Evolutionary conservation across 2,113 vertebrate species (phyloP), one percentile per base, ranked within the genome.

Genomic region (Archilochus colubris): DNA sequence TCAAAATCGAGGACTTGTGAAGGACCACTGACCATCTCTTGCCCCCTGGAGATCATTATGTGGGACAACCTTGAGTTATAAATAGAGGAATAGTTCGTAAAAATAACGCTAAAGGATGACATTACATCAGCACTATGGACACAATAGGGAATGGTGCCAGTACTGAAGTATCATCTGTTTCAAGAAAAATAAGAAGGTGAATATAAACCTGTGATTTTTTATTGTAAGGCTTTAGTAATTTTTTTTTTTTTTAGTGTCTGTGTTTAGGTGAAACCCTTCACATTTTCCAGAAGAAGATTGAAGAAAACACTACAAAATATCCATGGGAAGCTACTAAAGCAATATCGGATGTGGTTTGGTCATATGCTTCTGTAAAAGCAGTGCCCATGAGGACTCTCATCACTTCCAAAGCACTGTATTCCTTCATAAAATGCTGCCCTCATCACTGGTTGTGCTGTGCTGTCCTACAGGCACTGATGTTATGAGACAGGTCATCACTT

Each of bases 61-160:
- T 30, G 19, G 24, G 43, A 68, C 11, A 82, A 73, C 17, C 21
- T 76, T 88, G 54, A 31, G 24, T 51, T 84, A 84, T 76, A 89
- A 79, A 79, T 62, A 92, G 81, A 63, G 14, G 33, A 81, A 24
- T 4, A 72, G 44, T 4, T 5, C 2, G 30, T 64, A 79, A 87
- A 91, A 94, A 67, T 72, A 79, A n/a, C 20, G 43, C 19, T 36
- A 28, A 66, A 76, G n/a, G 33, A 75, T 82, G 23, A 18, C 24
- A n/a, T 67, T 70, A 72, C 21, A 53, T 90, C 63, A 89, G n/a
- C 64, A 31, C 18, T 88, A 46, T 70, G 91, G 91, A 84, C 40
- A 81, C 25, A 59, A 23, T 1, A 86, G 23, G 38, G 77, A 89
- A 84, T n/a, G 27, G 24, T 89, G 66, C 62, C 78, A 92, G 44